Percentiles rank a stretch among this genome's conserved stretches.
Conservation (phyloP, 2,797 vertebrate species). For the Setipinna tenuifilis region DNA sequence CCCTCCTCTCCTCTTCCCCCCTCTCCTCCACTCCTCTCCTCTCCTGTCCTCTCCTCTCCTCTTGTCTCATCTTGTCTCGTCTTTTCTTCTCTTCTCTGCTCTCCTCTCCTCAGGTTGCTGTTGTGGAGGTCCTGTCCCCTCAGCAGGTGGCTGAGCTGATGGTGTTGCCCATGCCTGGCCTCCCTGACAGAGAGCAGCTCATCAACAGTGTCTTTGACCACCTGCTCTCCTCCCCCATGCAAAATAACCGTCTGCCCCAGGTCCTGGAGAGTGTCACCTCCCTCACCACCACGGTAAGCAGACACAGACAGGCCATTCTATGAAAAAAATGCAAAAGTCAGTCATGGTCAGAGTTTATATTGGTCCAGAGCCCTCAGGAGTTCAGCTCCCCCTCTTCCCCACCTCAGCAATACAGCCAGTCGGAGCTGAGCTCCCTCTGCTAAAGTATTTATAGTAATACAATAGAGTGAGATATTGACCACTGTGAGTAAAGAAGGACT, state of each 20-base stretch:
- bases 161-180: conserved; percentile 56
- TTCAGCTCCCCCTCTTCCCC: too few species aligned
- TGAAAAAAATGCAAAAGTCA: too few species aligned
- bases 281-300: conserved; percentile 46
- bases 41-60: too few species aligned
- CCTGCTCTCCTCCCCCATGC: conserved; percentile 50
- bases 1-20: too few species aligned
- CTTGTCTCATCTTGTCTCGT: background rate
- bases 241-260: conserved; percentile 31
- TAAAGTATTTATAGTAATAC: too few species aligned
- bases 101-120: conserved; percentile 60
- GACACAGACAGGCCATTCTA: background rate
- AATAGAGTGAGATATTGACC: too few species aligned
- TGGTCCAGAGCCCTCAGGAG: too few species aligned
- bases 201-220: conserved; percentile 68
- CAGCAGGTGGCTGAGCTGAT: conserved; percentile 66
- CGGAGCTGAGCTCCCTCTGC: too few species aligned
- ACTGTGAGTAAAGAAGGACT: too few species aligned
- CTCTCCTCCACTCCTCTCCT: too few species aligned
- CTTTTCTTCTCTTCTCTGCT: background rate
- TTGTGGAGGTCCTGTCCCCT: conserved; percentile 55
- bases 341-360: too few species aligned
- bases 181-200: conserved; percentile 56
- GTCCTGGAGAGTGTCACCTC: conserved; percentile 50
- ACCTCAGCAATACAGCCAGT: too few species aligned